A percentile compares a stretch with the other conserved stretches of the same genome.
These are phyloP conservation scores for Frieseomelitta varia DNA, from an alignment of 1,140 invertebrate species.

Conservation along the genomic window DNA sequence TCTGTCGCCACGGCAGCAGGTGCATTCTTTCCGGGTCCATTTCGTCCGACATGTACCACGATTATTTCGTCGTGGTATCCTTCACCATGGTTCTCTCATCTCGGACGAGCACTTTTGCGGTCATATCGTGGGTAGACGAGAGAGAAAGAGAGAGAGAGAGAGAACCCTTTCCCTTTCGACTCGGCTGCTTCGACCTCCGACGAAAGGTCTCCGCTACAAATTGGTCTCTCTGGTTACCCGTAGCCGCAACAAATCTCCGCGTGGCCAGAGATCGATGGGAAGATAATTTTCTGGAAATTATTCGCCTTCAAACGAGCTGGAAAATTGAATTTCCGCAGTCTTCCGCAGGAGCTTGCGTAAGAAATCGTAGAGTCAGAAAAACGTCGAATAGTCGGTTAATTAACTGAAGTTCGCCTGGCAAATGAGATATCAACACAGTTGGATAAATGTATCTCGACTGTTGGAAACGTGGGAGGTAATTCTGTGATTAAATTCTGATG, in stretches of 20 bases:
- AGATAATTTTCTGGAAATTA: constrained; percentile 43
- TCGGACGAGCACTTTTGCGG: constrained; percentile 6
- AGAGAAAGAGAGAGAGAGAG: background rate
- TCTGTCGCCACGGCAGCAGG: constrained; percentile 23
- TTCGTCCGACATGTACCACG: constrained; percentile 35
- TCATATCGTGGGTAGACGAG: constrained; percentile 21
- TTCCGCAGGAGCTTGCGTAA: background rate
- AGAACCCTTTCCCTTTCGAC: constrained; percentile 23
- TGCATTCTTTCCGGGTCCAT: constrained; percentile 36
- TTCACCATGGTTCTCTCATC: background rate
- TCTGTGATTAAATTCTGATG: too few species aligned
- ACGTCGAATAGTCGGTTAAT: background rate
- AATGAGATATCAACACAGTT: too few species aligned
- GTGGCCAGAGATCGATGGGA: background rate
- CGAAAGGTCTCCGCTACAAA: constrained; percentile 14
- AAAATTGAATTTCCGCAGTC: background rate
- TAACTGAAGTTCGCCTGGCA: background rate
- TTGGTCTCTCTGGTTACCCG: constrained; percentile 24
- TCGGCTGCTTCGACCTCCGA: background rate
- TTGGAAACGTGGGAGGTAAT: too few species aligned
- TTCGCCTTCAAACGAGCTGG: background rate
- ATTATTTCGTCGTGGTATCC: constrained; percentile 40
- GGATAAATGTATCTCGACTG: too few species aligned
- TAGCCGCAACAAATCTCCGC: constrained; percentile 10
- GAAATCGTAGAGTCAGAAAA: background rate